Conservation (phyloP, 2,113 vertebrate species). For the Gnathonemus longibarbis region DNA sequence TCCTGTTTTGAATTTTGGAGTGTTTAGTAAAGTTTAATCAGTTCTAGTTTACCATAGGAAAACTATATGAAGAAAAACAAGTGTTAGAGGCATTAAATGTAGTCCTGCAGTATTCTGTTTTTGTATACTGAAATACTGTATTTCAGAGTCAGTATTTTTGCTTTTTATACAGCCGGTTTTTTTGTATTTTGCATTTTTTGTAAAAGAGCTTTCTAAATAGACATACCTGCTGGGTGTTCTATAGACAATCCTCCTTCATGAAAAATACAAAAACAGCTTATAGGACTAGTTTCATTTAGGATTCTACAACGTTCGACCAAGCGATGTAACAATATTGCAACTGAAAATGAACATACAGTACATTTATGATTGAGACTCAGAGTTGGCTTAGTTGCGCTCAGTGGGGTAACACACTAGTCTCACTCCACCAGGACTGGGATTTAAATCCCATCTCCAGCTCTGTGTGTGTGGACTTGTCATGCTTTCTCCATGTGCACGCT, state of each 20-base stretch:
- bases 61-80: background rate
- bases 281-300: background rate
- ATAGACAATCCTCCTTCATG: background rate
- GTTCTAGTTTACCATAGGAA: background rate
- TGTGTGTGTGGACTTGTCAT: background rate
- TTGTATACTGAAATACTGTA: background rate
- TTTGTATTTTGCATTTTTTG: background rate
- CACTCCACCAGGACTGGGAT: background rate
- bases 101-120: background rate
- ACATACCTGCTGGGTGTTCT: background rate
- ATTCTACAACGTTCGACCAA: background rate
- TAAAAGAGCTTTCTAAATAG: background rate
- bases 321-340: background rate
- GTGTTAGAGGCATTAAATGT: background rate
- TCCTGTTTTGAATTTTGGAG: background rate
- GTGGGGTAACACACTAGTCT: background rate
- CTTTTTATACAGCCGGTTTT: background rate
- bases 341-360: background rate
- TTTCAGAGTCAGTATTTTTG: background rate
- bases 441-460: background rate
- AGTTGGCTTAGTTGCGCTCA: background rate
- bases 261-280: background rate
- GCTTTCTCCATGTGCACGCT: background rate
- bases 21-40: background rate
- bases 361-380: background rate